phyloP scores from a whole-genome alignment of 1,140 invertebrate species.

The Triops longicaudatus region DNA sequence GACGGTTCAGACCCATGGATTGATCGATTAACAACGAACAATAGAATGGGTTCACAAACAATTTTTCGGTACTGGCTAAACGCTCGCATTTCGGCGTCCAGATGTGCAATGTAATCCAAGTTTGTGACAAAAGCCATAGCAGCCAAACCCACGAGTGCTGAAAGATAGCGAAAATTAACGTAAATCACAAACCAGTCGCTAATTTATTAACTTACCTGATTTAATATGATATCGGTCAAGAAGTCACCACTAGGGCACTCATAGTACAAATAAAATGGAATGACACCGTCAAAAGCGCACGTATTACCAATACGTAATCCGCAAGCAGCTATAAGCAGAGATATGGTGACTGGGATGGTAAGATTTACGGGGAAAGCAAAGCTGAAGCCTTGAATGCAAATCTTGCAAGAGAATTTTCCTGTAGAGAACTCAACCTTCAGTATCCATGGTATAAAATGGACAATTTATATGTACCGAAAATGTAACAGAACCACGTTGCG shows the following conservation, averaged over 20 bases:
- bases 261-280: slow-evolving; percentile 84
- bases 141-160: slow-evolving; percentile 85
- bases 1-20: slow-evolving; percentile 85
- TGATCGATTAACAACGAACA: slow-evolving; percentile 88
- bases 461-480: slow-evolving; percentile 53
- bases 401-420: slow-evolving; percentile 92
- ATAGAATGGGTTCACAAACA: slow-evolving; percentile 95
- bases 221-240: slow-evolving; percentile 71
- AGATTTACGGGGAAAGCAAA: slow-evolving; percentile 91
- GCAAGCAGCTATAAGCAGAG: slow-evolving; percentile 77
- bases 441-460: slow-evolving; percentile 22
- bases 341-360: slow-evolving; percentile 80
- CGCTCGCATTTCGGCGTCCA: slow-evolving; percentile 96
- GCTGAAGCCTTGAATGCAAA: slow-evolving; percentile 91
- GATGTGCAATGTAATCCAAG: slow-evolving; percentile 92
- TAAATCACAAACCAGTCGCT: background rate
- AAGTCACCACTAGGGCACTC: slow-evolving; percentile 73
- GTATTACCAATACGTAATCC: slow-evolving; percentile 74
- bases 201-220: slow-evolving; percentile 46
- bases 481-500: slow-evolving; percentile 76
- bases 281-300: slow-evolving; percentile 73
- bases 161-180: slow-evolving; percentile 23
- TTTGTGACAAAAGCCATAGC: slow-evolving; percentile 86
- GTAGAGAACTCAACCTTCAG: slow-evolving; percentile 31
- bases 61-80: slow-evolving; percentile 86